Conservation (phyloP, 2,113 vertebrate species). For the Atrichornis clamosus region DNA sequence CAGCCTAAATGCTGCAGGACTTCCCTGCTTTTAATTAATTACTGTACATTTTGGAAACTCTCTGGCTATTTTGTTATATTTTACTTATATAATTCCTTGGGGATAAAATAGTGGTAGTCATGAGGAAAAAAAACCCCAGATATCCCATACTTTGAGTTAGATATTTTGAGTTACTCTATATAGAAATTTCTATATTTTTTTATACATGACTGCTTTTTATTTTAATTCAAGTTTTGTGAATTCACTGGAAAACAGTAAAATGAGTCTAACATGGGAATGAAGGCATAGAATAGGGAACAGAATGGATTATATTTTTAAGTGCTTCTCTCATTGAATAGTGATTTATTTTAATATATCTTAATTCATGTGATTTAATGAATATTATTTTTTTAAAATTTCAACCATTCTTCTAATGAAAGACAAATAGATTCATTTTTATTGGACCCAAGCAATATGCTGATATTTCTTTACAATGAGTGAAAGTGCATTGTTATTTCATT, state of each 20-base stretch:
- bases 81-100: neutral
- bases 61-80: neutral
- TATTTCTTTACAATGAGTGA: neutral
- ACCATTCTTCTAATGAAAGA: neutral
- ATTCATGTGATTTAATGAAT: neutral
- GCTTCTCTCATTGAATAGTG: neutral
- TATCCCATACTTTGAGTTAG: neutral
- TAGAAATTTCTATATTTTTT: neutral
- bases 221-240: neutral
- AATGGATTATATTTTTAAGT: neutral
- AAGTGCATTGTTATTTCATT: neutral
- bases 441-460: fast-evolving
- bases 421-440: neutral
- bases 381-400: neutral
- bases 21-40: neutral
- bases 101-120: neutral
- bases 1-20: neutral
- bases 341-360: neutral
- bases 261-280: neutral
- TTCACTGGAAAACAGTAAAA: neutral
- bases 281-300: neutral
- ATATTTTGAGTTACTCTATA: neutral
- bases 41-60: neutral
- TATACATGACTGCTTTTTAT: neutral
- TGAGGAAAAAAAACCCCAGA: neutral